Evolutionary conservation across 2,888 invertebrate species (phyloP), one percentile per base, ranked within the genome.

Genomic region (Hedya salicella): DNA sequence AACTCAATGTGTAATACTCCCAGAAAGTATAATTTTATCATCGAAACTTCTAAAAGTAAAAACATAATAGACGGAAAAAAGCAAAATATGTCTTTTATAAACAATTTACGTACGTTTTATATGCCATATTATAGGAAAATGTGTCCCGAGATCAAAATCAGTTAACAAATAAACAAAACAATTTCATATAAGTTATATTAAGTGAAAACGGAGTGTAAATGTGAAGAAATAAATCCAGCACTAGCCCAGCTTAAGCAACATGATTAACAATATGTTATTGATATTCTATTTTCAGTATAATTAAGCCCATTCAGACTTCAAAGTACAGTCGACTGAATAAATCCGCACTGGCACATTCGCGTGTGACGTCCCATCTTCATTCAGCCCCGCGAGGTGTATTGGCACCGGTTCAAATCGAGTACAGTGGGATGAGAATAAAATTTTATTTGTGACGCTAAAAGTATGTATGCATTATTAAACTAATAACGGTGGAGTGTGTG

Each of bases 381-480:
- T 78, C 76, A 68, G 70, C 67, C 66, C 64, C 70, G 62, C 67
- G 61, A 65, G 68, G 52, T 68, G 57, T 69, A 73, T 76, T 79
- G 79, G 79, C 79, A 75, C 39, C 60, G 30, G 65, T 70, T 76
- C 78, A 78, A 79, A 65, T 59, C 42, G 25, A 21, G 72, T 78
- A 74, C 69, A 70, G 62, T 73, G 62, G 46, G 54, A 39, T 17
- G 1, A 36, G 19, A 46, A 42, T 42, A 11, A 16, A 8, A 21
- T 36, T 14, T 14, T 30, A 6, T 44, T 44, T 17, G 8, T 13
- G 4, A 13, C 8, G 11, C 30, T 11, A 9, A 14, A 19, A 46
- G 19, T 13, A 42, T 42, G 11, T n/a, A 19, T 32, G 9, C 32
- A 19, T 19, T 59, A 5, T 3, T 5, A 3, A 2, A 39, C 4